Percentiles rank a stretch among this genome's conserved stretches.
phyloP scores from a whole-genome alignment of 1,140 invertebrate species.

The Platorchestia sp. region DNA sequence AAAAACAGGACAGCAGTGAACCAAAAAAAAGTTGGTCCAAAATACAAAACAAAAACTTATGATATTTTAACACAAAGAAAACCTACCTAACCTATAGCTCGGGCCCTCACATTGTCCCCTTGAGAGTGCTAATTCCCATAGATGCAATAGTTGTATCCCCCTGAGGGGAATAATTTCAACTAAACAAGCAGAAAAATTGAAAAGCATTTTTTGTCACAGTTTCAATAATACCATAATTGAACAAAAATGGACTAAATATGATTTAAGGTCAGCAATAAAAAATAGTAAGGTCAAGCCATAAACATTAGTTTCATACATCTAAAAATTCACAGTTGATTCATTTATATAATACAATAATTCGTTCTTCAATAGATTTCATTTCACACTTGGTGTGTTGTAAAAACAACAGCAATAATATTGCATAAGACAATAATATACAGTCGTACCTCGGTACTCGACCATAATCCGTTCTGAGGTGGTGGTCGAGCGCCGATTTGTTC shows the following conservation, averaged over 20 bases:
- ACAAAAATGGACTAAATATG: background rate
- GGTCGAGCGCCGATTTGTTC: no score
- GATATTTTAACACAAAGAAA: background rate
- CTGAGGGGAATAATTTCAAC: background rate
- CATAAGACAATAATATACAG: background rate
- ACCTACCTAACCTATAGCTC: background rate
- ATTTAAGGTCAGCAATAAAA: background rate
- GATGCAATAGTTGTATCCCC: no score
- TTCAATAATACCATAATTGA: background rate
- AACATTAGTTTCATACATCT: background rate
- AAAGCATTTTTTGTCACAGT: background rate
- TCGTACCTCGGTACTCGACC: background rate
- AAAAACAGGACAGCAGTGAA: no score
- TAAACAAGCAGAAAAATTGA: background rate
- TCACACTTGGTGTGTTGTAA: background rate
- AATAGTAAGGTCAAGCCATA: background rate
- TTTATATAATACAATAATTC: background rate
- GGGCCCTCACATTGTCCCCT: no score
- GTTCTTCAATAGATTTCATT: background rate
- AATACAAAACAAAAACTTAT: no score
- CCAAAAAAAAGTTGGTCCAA: no score
- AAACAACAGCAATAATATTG: background rate
- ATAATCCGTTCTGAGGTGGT: no score
- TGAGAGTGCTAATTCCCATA: background rate
- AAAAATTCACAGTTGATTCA: background rate